Evolutionary conservation across 2,888 invertebrate genomes (phyloP), one percentile per base, ranked within the genome.

Genomic region (Mimumesa dahlbomi): DNA sequence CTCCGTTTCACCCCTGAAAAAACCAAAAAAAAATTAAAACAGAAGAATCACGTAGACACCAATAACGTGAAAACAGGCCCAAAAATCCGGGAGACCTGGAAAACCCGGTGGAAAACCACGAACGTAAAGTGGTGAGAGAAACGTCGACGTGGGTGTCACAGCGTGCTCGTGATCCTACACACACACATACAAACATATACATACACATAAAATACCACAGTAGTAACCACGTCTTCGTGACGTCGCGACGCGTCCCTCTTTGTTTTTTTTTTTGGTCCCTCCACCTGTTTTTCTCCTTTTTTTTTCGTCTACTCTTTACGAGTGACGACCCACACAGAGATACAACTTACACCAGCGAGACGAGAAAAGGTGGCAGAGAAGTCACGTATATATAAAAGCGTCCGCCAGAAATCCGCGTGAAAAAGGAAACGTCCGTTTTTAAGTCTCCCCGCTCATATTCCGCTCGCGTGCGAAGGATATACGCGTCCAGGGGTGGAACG

Each of bases 381-480:
- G 73, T 73, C 81, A 79, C 82, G 81, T 82, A 77, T 45, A 48
- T 57, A 21, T 73, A 67, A 45, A 53, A 73, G 67, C 46, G 71
- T 73, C 65, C 52, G 63, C 59, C 45, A 62, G 70, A 79, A 81
- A 81, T 83, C 79, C 73, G 74, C 62, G 66, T 68, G 71, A 74
- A 49, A 65, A n/a, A n/a, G n/a, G 64, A 63, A 49, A 59, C 62
- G 64, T 67, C 57, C 67, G 58, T 38, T 76, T 79, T 74, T 81
- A 75, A 82, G 76, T 65, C 45, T 54, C 36, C 34, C 45, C 67
- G 59, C 76, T 77, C 77, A 79, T 77, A 84, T 84, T 83, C 82
- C 61, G 38, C 53, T 56, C 82, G 82, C 82, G 81, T 83, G 66
- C 75, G 22, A 68, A 73, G 77, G 71, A 84, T 82, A 81, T 81